Percentiles rank a stretch among this genome's conserved stretches.
phyloP scores from a whole-genome alignment of 2,888 invertebrate genomes.

The Syrphus vitripennis region DNA sequence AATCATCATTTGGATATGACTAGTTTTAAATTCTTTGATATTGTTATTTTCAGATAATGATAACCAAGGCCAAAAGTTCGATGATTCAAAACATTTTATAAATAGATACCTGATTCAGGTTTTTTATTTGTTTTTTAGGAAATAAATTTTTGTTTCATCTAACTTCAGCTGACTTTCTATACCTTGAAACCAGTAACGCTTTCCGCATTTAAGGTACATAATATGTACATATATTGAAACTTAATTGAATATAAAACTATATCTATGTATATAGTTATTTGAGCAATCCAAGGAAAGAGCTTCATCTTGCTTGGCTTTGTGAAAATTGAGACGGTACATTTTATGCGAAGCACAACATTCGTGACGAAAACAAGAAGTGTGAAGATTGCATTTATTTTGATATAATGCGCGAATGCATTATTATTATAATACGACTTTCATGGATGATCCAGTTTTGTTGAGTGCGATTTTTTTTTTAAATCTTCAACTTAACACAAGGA shows the following conservation, averaged over 20 bases:
- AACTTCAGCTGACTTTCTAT: background rate
- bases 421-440: background rate
- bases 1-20: background rate
- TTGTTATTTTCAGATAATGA: background rate
- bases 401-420: slow-evolving; percentile 1
- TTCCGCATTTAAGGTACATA: slow-evolving; percentile 19
- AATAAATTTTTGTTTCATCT: background rate
- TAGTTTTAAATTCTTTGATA: background rate
- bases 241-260: background rate
- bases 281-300: background rate
- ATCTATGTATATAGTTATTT: background rate
- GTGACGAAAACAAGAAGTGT: background rate
- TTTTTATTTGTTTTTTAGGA: background rate
- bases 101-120: background rate
- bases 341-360: background rate
- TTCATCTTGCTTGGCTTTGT: background rate
- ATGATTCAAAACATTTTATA: slow-evolving; percentile 2
- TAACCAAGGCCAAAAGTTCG: background rate
- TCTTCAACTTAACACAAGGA: background rate
- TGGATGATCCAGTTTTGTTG: slow-evolving; percentile 48
- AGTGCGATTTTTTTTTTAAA: background rate
- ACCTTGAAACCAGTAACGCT: slow-evolving; percentile 17
- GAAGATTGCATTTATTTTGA: slow-evolving; percentile 21
- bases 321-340: background rate
- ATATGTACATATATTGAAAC: too few species aligned